Conservation (phyloP, 2,797 vertebrate genomes). For the Sciaenops ocellatus region DNA sequence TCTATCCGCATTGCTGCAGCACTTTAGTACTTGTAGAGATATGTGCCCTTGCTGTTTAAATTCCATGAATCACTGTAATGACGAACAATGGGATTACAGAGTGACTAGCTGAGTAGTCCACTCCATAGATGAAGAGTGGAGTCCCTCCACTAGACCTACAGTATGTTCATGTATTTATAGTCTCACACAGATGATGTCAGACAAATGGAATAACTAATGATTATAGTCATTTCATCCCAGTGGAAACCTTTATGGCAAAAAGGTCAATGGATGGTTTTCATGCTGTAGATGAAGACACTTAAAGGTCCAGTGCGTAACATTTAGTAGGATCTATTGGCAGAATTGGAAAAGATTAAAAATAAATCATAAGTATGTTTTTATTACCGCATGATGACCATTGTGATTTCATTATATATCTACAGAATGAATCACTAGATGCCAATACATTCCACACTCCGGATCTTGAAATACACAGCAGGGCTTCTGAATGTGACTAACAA, state of each 20-base stretch:
- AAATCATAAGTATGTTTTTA: too few species aligned
- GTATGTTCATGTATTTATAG: neutral
- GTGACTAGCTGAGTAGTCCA: neutral
- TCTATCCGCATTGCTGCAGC: neutral
- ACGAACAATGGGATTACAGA: neutral
- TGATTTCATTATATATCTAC: too few species aligned
- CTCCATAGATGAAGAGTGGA: neutral
- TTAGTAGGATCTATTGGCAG: too few species aligned
- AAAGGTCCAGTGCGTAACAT: too few species aligned
- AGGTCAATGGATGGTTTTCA: neutral
- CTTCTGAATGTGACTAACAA: neutral
- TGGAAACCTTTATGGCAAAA: neutral
- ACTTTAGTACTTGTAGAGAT: neutral
- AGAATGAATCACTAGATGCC: too few species aligned
- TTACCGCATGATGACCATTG: too few species aligned
- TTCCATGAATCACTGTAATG: neutral
- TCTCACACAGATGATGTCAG: neutral
- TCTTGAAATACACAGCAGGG: too few species aligned
- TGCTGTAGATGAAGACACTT: neutral
- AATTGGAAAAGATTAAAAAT: too few species aligned
- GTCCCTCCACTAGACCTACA: neutral
- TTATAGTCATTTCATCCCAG: neutral
- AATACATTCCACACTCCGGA: too few species aligned
- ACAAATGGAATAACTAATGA: neutral
- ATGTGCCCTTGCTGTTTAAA: neutral